Percentiles rank a stretch among this genome's conserved stretches.
These are phyloP conservation scores for Takifugu bimaculatus DNA, from an alignment of 2,113 vertebrate genomes.

Conservation along the genomic window DNA sequence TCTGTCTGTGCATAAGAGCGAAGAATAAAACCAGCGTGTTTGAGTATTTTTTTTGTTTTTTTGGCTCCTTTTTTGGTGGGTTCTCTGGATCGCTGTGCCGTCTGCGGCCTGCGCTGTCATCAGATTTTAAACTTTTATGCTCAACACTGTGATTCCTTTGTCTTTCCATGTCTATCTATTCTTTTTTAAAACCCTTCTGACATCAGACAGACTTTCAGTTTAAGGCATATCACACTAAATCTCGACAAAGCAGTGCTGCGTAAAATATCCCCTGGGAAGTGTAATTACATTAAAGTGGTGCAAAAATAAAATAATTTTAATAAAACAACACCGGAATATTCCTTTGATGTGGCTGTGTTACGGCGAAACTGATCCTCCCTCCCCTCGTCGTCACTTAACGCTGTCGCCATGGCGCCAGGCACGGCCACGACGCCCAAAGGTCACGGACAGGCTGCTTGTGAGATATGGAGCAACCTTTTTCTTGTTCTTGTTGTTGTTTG, in stretches of 20 bases:
- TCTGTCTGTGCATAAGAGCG: conserved; percentile 33
- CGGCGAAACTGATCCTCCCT: conserved; percentile 36
- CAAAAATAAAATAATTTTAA: conserved; percentile 31
- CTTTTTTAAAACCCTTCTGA: conserved; percentile 1
- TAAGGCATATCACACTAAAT: conserved; percentile 29
- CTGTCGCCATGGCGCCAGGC: conserved; percentile 57
- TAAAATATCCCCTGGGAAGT: conserved; percentile 20
- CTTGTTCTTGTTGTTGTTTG: conserved; percentile 19
- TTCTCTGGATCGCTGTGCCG: too few relatives aligned
- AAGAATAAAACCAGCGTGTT: conserved; percentile 57
- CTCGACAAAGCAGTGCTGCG: conserved; percentile 21
- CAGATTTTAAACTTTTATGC: too few relatives aligned
- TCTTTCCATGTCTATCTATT: not conserved
- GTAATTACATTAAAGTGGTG: conserved; percentile 20
- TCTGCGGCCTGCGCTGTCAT: too few relatives aligned
- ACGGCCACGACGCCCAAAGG: conserved; percentile 54
- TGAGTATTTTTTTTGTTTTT: conserved; percentile 46
- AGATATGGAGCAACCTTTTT: conserved; percentile 43
- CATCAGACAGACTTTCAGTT: conserved; percentile 18
- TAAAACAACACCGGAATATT: conserved; percentile 57
- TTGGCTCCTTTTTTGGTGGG: conserved; percentile 7
- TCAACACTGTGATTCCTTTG: not conserved
- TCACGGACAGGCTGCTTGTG: conserved; percentile 63
- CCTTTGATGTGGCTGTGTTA: conserved; percentile 43
- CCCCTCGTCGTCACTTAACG: conserved; percentile 37